phyloP scores from a whole-genome alignment of 2,888 invertebrate genomes.

The Lithophane ornitopus region DNA sequence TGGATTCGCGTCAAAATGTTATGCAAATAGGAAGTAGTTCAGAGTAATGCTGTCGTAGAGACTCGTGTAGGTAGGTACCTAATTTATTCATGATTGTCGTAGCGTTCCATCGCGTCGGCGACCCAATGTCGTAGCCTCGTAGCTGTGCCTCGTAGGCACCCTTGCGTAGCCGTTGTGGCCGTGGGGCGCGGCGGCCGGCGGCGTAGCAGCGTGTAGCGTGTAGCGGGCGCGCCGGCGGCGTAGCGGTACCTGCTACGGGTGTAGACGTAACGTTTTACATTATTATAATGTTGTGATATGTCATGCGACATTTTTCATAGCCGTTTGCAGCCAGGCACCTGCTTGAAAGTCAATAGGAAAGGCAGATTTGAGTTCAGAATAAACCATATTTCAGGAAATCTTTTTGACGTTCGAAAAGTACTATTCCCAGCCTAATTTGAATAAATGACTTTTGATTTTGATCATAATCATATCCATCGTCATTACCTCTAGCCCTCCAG shows the following conservation, averaged over 20 bases:
- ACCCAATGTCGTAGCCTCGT: conserved; percentile 7
- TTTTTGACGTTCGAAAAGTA: too few species aligned
- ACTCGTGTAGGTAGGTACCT: not conserved
- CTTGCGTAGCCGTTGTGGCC: conserved; percentile 16
- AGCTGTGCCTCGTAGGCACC: conserved; percentile 20
- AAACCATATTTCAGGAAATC: not conserved
- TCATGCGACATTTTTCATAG: not conserved
- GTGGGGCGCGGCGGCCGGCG: not conserved
- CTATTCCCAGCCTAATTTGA: too few species aligned
- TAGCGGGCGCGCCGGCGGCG: conserved; percentile 2
- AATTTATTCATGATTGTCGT: conserved; percentile 7
- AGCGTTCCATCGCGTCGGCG: conserved; percentile 6
- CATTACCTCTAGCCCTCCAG: too few species aligned
- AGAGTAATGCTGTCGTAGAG: too few species aligned
- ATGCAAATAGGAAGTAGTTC: not conserved
- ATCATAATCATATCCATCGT: not conserved
- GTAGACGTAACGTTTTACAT: conserved; percentile 18
- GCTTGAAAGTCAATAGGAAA: not conserved
- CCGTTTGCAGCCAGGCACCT: not conserved
- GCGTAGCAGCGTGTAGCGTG: conserved; percentile 28
- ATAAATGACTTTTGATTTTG: too few species aligned
- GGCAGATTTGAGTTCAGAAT: not conserved
- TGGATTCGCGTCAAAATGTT: not conserved
- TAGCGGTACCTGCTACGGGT: conserved; percentile 32
- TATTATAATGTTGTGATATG: not conserved